These are phyloP conservation scores for Eucera pruinosa DNA, from an alignment of 2,888 invertebrate species.

Conservation along the genomic window DNA sequence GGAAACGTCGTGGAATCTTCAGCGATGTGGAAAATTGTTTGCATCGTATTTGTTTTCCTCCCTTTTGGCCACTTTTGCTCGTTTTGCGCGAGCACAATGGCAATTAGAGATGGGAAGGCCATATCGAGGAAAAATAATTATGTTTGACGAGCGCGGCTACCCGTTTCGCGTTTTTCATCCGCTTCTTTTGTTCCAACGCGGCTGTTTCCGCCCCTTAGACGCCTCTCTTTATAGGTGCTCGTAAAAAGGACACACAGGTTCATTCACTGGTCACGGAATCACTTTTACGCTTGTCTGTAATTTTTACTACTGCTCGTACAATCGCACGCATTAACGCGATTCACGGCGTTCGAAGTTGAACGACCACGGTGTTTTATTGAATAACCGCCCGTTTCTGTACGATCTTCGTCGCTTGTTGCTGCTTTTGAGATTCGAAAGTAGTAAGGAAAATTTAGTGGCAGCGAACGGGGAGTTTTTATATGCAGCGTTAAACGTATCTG, in stretches of 20 bases:
- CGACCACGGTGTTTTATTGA: background rate
- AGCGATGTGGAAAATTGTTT: slow-evolving; percentile 71
- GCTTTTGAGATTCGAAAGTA: background rate
- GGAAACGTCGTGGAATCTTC: slow-evolving; percentile 61
- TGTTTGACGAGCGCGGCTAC: slow-evolving; percentile 50
- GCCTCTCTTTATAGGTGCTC: slow-evolving; percentile 22
- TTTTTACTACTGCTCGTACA: slow-evolving; percentile 50
- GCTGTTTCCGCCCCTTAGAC: slow-evolving; percentile 11
- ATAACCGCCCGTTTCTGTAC: background rate
- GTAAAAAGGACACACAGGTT: slow-evolving; percentile 63
- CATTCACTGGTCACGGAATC: slow-evolving; percentile 54
- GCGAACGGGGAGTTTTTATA: background rate
- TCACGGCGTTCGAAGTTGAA: slow-evolving; percentile 34
- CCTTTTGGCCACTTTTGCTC: too few species aligned
- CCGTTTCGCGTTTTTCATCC: slow-evolving; percentile 29
- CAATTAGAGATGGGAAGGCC: slow-evolving; percentile 48
- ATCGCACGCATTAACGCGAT: slow-evolving; percentile 33
- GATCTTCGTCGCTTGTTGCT: background rate
- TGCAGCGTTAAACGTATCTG: background rate
- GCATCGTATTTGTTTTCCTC: slow-evolving; percentile 27
- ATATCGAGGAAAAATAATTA: slow-evolving; percentile 59
- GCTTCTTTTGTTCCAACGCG: background rate
- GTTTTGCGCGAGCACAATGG: slow-evolving; percentile 35
- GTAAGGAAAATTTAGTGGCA: background rate
- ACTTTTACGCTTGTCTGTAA: slow-evolving; percentile 55